Conservation (phyloP, 2,888 invertebrate genomes). For the Tipula confusa region DNA sequence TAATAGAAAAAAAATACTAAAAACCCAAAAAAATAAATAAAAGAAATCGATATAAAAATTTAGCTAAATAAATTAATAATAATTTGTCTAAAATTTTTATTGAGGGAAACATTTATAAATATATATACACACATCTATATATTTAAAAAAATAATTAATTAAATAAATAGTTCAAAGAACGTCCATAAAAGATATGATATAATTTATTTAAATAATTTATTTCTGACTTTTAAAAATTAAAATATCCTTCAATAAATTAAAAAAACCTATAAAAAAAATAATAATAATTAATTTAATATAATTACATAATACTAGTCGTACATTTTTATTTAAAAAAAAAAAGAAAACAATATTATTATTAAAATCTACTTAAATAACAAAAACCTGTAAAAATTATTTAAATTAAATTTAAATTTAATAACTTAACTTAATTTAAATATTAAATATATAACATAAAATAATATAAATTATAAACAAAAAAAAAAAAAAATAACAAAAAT, state of each 20-base stretch:
- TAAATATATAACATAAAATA: not conserved
- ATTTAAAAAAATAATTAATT: not conserved
- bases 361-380: not conserved
- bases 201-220: constrained; percentile 3
- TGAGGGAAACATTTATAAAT: not conserved
- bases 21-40: not conserved
- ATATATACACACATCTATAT: not conserved
- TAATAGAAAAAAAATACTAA: not conserved
- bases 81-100: constrained; percentile 1
- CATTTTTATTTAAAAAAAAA: constrained; percentile 4
- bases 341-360: not conserved
- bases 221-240: constrained; percentile 8
- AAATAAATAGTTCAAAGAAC: constrained; percentile 25
- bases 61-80: constrained; percentile 13
- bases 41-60: not conserved
- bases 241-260: constrained; percentile 25
- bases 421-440: constrained; percentile 1
- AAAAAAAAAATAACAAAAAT: constrained; percentile 3
- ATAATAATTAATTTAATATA: not conserved
- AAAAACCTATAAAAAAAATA: not conserved
- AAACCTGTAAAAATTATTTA: constrained; percentile 13
- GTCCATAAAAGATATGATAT: not conserved
- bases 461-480: not conserved
- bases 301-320: not conserved
- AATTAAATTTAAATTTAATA: not conserved